Evolutionary conservation across 2,797 vertebrate genomes (phyloP).

Genomic region (Psittacula derbiana): DNA sequence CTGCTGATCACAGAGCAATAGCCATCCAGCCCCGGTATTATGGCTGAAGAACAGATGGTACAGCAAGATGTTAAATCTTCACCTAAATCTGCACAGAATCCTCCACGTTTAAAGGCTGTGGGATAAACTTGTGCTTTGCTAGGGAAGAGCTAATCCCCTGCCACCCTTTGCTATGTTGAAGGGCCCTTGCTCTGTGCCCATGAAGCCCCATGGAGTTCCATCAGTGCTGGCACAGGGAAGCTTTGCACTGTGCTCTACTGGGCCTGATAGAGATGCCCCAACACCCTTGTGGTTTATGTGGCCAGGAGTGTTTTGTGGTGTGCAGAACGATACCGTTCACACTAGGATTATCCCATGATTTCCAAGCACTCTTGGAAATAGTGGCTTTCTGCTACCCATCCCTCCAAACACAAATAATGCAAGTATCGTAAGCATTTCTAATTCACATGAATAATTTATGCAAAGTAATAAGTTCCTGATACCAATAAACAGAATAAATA

Average conservation of each 20-base stretch:
- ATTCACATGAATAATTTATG: conserved; percentile 63
- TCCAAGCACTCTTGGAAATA: background rate
- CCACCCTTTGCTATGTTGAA: background rate
- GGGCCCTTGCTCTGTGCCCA: background rate
- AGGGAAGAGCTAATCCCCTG: background rate
- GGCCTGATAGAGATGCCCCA: background rate
- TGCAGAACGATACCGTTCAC: background rate
- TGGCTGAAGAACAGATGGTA: background rate
- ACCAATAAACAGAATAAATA: conserved; percentile 63
- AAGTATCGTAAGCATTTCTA: background rate
- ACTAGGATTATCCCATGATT: background rate
- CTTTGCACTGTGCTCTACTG: background rate
- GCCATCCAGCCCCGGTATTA: background rate
- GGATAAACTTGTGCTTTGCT: background rate
- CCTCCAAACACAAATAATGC: background rate
- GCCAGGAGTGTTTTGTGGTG: background rate
- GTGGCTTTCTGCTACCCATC: background rate
- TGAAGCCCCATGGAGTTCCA: background rate
- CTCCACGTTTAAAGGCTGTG: background rate
- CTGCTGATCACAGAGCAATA: background rate
- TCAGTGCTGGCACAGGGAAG: too few relatives aligned
- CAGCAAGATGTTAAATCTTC: background rate
- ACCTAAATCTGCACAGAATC: background rate
- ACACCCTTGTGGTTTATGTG: accelerated
- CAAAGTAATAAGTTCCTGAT: conserved; percentile 51